Conservation (phyloP, 2,113 vertebrate genomes). For the Cynocephalus volans region DNA sequence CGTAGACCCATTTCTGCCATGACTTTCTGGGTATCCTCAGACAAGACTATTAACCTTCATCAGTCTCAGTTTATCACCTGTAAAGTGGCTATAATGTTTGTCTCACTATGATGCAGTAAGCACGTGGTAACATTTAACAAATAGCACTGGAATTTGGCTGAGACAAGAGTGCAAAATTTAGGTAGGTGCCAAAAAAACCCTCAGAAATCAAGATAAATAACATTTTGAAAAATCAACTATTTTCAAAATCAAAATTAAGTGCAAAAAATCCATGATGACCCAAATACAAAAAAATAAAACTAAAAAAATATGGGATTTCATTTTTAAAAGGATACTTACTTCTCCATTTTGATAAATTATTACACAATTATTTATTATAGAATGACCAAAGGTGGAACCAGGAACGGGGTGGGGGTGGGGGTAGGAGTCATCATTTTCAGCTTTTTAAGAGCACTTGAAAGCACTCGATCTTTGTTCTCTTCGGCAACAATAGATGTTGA, state of each 20-base stretch:
- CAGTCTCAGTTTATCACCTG: background rate
- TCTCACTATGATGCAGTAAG: background rate
- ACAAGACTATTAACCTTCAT: background rate
- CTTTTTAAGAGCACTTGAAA: constrained; percentile 6
- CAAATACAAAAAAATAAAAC: background rate
- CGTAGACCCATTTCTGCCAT: background rate
- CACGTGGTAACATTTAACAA: background rate
- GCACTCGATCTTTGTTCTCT: constrained; percentile 33
- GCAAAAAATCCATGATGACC: background rate
- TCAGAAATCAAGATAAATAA: background rate
- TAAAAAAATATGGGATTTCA: background rate
- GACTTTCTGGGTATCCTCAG: background rate
- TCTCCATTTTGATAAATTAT: background rate
- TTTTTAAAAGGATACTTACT: background rate
- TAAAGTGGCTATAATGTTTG: background rate
- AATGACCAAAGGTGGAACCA: background rate
- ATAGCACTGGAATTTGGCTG: no score
- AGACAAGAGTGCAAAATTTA: background rate
- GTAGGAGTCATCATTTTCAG: background rate
- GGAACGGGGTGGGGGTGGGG: background rate
- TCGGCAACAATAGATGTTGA: constrained; percentile 32
- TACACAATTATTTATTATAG: background rate
- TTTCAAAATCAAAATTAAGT: background rate
- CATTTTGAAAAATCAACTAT: background rate
- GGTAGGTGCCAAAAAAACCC: background rate